Percentiles rank a stretch among this genome's conserved stretches.
phyloP scores from a whole-genome alignment of 2,888 invertebrate species.

The Spodoptera littoralis region DNA sequence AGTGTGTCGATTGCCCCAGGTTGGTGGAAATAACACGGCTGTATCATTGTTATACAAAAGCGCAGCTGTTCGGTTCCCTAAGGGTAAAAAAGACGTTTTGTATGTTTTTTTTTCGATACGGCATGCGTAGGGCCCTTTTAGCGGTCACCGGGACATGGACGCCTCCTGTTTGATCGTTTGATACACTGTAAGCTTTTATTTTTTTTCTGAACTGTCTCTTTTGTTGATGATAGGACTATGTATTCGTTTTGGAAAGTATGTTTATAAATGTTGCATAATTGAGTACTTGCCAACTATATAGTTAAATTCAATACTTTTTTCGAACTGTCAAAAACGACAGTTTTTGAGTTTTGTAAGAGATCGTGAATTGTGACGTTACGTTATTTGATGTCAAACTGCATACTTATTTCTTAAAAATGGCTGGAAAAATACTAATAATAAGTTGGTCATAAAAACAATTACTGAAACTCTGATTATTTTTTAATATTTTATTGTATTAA shows the following conservation, averaged over 20 bases:
- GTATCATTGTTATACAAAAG: slow-evolving; percentile 87
- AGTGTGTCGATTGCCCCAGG: slow-evolving; percentile 83
- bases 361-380: too few species aligned
- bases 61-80: slow-evolving; percentile 86
- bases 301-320: too few species aligned
- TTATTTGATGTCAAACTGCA: too few species aligned
- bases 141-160: slow-evolving; percentile 83
- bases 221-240: slow-evolving; percentile 46
- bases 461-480: too few species aligned
- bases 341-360: too few species aligned
- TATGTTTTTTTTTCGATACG: slow-evolving; percentile 78
- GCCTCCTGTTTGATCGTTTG: slow-evolving; percentile 70
- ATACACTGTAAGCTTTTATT: slow-evolving; percentile 67
- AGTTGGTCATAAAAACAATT: too few species aligned
- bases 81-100: slow-evolving; percentile 87
- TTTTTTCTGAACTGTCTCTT: slow-evolving; percentile 51
- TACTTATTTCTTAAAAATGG: too few species aligned
- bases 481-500: too few species aligned
- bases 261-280: too few species aligned
- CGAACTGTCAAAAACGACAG: too few species aligned
- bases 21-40: slow-evolving; percentile 83
- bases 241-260: slow-evolving; percentile 33
- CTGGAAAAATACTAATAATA: too few species aligned
- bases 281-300: too few species aligned
- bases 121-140: slow-evolving; percentile 77